Base-by-base conservation (phyloP, 2,113 vertebrate genomes). In the Zosterops pallidus region DNA sequence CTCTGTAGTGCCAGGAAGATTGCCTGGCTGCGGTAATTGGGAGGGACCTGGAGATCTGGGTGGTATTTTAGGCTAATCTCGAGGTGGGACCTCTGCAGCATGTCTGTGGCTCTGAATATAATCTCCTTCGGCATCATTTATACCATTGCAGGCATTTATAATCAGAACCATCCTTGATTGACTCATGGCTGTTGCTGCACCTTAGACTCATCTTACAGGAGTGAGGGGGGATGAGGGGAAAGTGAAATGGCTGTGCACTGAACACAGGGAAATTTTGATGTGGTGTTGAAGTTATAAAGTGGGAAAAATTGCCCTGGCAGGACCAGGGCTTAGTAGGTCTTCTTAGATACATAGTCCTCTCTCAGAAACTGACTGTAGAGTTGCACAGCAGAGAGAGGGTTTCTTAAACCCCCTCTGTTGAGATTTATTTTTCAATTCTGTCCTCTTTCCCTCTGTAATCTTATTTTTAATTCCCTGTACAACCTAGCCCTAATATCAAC, bases 1-100 rank as follows among this genome's bases (percentile, higher is more conserved):
- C 86, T 97, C 95, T 92, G 91, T 62, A 89, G 90, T 72, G 96
- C 86, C 71, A 44, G 69, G 95, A 97, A 97, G 96, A 95, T 95
- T 89, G 75, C 65, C 76, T 94, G 68, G 76, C 96, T 95, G 77
- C 8, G 39, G 86, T 97, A 97, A 98, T 95, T 97, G 96, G 95
- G 92, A 90, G 78, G 83, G 83, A 94, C 56, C 80, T 65, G 94
- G 67, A 95, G 90, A 96, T 95, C 96, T 96, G 95, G 97, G 97
- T 95, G 96, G 94, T 88, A 83, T 93, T 94, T 97, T 95, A 96
- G 95, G 94, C 86, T 97, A 96, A 98, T 96, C 91, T 95, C 70
- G 26, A 95, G 92, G 94, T 94, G 94, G 92, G 97, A 93, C 95
- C 89, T 96, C 78, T 87, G 92, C 94, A 86, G 65, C 19, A 24